A percentile compares a stretch with the other conserved stretches of the same genome.
These are phyloP conservation scores for Phalanger gymnotis DNA, from an alignment of 2,797 vertebrate species.

Conservation along the genomic window DNA sequence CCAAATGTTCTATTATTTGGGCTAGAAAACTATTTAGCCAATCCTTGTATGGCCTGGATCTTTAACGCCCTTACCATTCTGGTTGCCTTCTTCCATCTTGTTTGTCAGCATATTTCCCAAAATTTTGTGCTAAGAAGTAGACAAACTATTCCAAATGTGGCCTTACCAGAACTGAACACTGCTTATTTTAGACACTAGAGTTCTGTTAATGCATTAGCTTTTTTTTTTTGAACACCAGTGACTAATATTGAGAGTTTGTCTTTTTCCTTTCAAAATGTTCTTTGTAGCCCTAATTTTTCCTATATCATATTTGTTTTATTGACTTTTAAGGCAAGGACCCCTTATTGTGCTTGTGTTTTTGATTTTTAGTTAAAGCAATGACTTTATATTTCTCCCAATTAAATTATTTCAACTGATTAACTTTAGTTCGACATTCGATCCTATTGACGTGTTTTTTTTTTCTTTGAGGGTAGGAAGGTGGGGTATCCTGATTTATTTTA, in stretches of 20 bases:
- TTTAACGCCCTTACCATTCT: not conserved
- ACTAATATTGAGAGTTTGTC: not conserved
- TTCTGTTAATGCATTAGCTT: not conserved
- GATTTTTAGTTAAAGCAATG: not conserved
- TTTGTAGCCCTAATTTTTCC: not conserved
- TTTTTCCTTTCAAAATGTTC: not conserved
- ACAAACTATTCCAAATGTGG: not conserved
- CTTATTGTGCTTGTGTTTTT: not conserved
- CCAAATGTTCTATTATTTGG: not conserved
- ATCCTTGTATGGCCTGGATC: not conserved
- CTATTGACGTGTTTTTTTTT: not conserved
- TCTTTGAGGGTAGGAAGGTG: not conserved
- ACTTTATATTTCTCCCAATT: not conserved
- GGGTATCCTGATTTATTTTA: not conserved
- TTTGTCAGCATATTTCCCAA: not conserved
- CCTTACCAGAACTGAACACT: not conserved
- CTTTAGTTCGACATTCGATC: not conserved
- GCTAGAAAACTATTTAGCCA: not conserved
- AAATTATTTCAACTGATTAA: not conserved
- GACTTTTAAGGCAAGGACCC: not conserved
- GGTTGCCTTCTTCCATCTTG: not conserved
- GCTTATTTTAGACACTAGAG: not conserved
- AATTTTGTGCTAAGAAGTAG: not conserved
- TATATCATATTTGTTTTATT: not conserved
- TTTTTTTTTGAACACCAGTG: not conserved